A percentile compares a stretch with the other conserved stretches of the same genome.
Conservation (phyloP, 2,797 vertebrate genomes). For the Paedocypris micromegethes region DNA sequence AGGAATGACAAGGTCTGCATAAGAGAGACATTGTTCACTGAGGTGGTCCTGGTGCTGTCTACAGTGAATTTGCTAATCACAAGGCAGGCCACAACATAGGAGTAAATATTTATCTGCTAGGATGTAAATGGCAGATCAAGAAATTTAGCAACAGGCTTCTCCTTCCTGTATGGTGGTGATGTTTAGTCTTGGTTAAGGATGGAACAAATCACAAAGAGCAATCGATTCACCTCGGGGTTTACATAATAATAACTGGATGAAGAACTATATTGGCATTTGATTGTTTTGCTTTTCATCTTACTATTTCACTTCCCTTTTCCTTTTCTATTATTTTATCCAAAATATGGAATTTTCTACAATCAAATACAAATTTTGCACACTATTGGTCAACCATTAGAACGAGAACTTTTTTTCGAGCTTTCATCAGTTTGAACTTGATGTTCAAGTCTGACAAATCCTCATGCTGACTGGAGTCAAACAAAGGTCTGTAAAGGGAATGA, state of each 20-base stretch:
- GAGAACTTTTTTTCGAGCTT: too few species aligned
- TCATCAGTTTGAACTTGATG: too few species aligned
- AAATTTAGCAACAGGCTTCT: constrained; percentile 69
- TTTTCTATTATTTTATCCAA: too few species aligned
- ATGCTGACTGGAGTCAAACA: background rate
- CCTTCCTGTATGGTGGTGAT: constrained; percentile 75
- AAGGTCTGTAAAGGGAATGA: constrained; percentile 5
- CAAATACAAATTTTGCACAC: too few species aligned
- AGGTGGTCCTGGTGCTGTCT: constrained; percentile 62
- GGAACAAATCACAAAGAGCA: background rate
- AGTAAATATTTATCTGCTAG: constrained; percentile 49
- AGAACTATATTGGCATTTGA: too few species aligned
- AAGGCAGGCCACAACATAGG: constrained; percentile 37
- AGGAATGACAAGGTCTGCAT: constrained; percentile 56
- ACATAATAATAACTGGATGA: too few species aligned
- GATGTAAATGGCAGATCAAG: constrained; percentile 50
- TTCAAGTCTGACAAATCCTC: too few species aligned
- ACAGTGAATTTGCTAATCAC: constrained; percentile 47
- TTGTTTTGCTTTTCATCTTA: too few species aligned
- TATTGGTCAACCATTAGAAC: too few species aligned
- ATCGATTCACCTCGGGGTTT: too few species aligned
- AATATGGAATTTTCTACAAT: too few species aligned
- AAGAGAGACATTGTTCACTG: constrained; percentile 73
- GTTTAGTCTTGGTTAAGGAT: constrained; percentile 68
- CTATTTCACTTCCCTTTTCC: too few species aligned